Base-by-base conservation (phyloP, 1,140 invertebrate species). In the Onthophagus taurus region DNA sequence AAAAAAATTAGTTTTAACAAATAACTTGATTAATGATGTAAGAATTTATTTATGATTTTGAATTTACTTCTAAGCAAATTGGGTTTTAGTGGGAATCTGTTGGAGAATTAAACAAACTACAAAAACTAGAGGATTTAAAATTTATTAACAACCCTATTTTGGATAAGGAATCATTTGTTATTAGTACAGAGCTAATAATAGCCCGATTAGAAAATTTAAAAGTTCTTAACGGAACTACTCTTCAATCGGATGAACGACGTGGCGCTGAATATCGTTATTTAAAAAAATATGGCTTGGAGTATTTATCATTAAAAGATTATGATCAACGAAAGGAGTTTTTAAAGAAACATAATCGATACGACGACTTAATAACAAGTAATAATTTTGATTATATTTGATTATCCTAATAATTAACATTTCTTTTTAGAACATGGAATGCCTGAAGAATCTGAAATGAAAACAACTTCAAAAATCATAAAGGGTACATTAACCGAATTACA, bases 181-280 rank as follows among this genome's bases (percentile, higher is more conserved):
- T 81, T 13, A 74, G 71, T 31, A 74, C 80, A 31, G 81, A 91
- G 61, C 67, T 85, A 42, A 67, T 87, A 31, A 77, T 88, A 31
- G 84, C 84, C 9, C 80, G 80, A 67, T 76, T 90, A 59, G 71
- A 68, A 7, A 69, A 65, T 35, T 54, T 83, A 44, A 72, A 75
- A 66, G 74, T 76, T 55, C 61, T 87, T 4, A 88, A 88, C 66
- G 77, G 80, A 12, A 75, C 75, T 14, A 61, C 72, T 63, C 77
- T 91, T 48, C 68, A 65, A 5, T 53, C 66, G 1, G 75, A 80
- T 33, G 77, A 88, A 48, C 74, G 85, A 47, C 72, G 80, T 56
- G 87, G 85, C n/a, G 82, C 89, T 0, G 86, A 91, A 58, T 83
- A 89, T 45, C 89, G 92, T 67, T 91, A 91, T 59, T 65, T 91